Base-by-base conservation (phyloP, 2,888 invertebrate species). In the Xestobium rufovillosum region DNA sequence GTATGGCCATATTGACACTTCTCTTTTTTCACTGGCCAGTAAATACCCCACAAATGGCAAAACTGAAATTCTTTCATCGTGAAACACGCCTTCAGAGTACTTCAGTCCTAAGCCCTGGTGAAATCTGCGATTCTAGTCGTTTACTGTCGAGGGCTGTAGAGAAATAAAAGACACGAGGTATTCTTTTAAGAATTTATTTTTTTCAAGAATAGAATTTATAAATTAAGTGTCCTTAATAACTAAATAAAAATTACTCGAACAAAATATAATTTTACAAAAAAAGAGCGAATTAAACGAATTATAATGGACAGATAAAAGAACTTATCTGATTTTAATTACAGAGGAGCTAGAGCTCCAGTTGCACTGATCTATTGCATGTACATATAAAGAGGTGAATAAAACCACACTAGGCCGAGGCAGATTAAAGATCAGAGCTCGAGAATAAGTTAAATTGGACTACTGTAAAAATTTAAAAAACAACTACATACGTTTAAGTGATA, bases 181-280 rank as follows among this genome's bases (percentile, higher is more conserved):
- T 46, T 52, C 48, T 53, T 55, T 55, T 55, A 55, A 54, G 52
- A 52, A 54, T 57, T 55, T 58, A 55, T 54, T 56, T 56, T 56
- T 57, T 50, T 51, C 51, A 52, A 51, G 52, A 60, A 59, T 56
- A 59, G 53, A 59, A 59, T 60, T 61, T 59, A 58, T 59, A 60
- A 61, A 60, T 61, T 59, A 60, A 56, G 47, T 55, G 50, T 48
- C 52, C 53, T 45, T 48, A 58, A 58, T 57, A 61, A 38, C 51
- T 55, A 56, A 59, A 50, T 54, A 53, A 51, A 51, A 53, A 54
- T 49, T 52, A 34, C 35, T 42, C 37, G 47, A 49, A 50, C 46
- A 39, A 38, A 15, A 26, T 42, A 41, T 43, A 44, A 39, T 32
- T 35, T 36, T 27, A 42, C 35, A 32, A 36, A 31, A 42, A 52